Base-by-base conservation (phyloP, 2,888 invertebrate genomes). In the Alloplasta piceator region DNA sequence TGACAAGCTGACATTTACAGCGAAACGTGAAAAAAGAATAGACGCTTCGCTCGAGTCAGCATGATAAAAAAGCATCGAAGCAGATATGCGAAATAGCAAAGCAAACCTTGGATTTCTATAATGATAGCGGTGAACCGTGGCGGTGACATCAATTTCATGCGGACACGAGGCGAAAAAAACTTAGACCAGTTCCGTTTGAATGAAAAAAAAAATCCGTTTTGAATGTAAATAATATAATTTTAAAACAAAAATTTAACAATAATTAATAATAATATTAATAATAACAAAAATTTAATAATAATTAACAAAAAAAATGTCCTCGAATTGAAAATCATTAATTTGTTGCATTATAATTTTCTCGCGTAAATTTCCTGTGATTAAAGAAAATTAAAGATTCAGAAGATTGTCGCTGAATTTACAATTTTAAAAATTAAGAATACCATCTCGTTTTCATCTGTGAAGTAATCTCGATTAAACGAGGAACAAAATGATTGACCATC, bases 21-120 rank as follows among this genome's bases (percentile, higher is more conserved):
- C 26, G 36, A 50, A 26, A 72, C 72, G 50, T 6, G 52, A 5
- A 52, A n/a, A 41, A 36, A 12, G 26, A 26, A 26, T 26, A 14
- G 36, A 56, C 43, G 6, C 12, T 2, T 52, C 14, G 12, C 52
- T 64, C 43, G 64, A 56, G 73, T 56, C 73, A 56, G 56, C 64
- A 38, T 38, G n/a, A n/a, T 7, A 39, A 68, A 64, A 60, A 48
- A 64, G 5, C 64, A 14, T 26, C 3, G 26, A 26, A 26, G 26
- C 26, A 55, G 60, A 61, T 61, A 63, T n/a, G 56, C n/a, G 55
- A 14, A 71, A 71, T 75, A 60, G 71, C 66, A 46, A 38, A 50
- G 63, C 7, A 46, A 68, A 70, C 80, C 80, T 80, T 80, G 77
- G 52, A 70, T 80, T 52, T 14, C 48, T 52, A 46, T 60, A 73